phyloP scores from a whole-genome alignment of 2,888 invertebrate genomes.

The Monopis laevigella region DNA sequence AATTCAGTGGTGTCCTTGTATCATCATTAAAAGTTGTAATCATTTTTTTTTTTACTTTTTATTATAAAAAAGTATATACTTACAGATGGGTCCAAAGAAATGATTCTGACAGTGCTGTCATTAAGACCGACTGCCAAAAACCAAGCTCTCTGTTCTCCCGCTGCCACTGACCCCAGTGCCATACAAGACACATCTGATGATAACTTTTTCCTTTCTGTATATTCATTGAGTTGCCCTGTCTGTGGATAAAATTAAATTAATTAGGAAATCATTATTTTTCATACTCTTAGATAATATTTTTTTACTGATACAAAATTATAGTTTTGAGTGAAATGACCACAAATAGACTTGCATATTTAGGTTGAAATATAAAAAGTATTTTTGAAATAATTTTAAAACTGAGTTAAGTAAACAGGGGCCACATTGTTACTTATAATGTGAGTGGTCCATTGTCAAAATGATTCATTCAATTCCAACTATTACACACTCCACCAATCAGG shows the following conservation, averaged over 20 bases:
- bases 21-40: too few species aligned
- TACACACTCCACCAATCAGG: too few species aligned
- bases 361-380: too few species aligned
- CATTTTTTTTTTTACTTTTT: neutral
- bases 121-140: conserved; percentile 96
- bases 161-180: conserved; percentile 95
- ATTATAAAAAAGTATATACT: conserved; percentile 27
- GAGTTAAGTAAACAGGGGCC: too few species aligned
- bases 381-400: too few species aligned
- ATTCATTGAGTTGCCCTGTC: conserved; percentile 98
- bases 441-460: too few species aligned
- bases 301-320: conserved; percentile 2
- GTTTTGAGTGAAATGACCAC: too few species aligned
- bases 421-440: too few species aligned
- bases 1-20: conserved; percentile 62
- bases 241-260: conserved; percentile 42
- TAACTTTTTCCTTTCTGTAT: conserved; percentile 96
- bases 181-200: conserved; percentile 98
- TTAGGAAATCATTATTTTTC: neutral
- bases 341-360: too few species aligned
- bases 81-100: conserved; percentile 93
- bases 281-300: conserved; percentile 7
- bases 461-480: too few species aligned
- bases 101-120: conserved; percentile 96
- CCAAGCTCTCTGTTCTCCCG: conserved; percentile 94